Conservation (phyloP, 2,888 invertebrate genomes). For the Aphrophora alni region DNA sequence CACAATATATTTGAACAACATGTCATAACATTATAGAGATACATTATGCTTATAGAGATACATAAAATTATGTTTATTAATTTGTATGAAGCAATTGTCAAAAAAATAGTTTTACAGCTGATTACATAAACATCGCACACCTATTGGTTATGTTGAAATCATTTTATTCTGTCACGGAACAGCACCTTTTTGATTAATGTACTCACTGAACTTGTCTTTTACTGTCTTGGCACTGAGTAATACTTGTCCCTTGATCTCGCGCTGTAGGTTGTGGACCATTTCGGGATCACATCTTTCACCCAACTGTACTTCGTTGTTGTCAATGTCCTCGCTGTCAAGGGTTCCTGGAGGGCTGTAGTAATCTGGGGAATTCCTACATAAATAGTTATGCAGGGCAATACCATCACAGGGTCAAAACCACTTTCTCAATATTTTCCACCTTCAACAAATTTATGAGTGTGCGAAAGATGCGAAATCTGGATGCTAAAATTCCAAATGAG, state of each 20-base stretch:
- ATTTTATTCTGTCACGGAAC: constrained; percentile 42
- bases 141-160: constrained; percentile 29
- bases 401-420: constrained; percentile 33
- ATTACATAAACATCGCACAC: background rate
- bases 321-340: constrained; percentile 31
- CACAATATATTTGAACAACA: constrained; percentile 10
- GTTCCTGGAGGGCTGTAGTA: constrained; percentile 32
- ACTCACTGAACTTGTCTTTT: constrained; percentile 38
- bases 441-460: constrained; percentile 34
- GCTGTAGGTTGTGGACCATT: constrained; percentile 35
- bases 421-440: constrained; percentile 28
- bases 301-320: constrained; percentile 25
- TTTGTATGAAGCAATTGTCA: background rate
- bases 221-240: constrained; percentile 32
- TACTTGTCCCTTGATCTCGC: constrained; percentile 35
- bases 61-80: background rate
- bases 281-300: constrained; percentile 39
- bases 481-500: constrained; percentile 33
- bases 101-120: background rate
- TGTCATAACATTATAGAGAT: too few species aligned
- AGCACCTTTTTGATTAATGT: constrained; percentile 41
- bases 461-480: constrained; percentile 34
- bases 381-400: constrained; percentile 37
- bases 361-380: constrained; percentile 22
- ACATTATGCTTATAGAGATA: background rate